Percentiles rank a stretch among this genome's conserved stretches.
Evolutionary conservation across 2,888 invertebrate genomes (phyloP).

Genomic region (Drosophila mettleri): DNA sequence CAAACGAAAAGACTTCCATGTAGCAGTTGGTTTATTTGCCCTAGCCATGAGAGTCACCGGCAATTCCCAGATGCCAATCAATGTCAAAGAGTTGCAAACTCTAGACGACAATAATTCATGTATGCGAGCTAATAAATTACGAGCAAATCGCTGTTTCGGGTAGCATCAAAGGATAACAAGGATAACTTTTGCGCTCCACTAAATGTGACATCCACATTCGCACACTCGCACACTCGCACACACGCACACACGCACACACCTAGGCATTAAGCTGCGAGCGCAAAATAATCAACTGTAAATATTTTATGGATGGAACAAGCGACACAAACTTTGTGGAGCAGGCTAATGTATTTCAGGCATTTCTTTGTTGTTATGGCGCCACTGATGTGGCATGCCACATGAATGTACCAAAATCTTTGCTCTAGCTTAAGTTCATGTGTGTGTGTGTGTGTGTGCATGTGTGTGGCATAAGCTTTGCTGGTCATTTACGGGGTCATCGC

Average conservation of each 20-base stretch:
- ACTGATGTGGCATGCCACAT: constrained; percentile 53
- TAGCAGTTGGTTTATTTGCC: background rate
- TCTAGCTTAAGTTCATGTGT: constrained; percentile 42
- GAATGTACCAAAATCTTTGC: constrained; percentile 30
- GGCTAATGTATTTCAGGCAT: constrained; percentile 44
- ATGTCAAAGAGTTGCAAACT: constrained; percentile 60
- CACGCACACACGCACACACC: constrained; percentile 3
- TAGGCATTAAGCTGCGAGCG: constrained; percentile 40
- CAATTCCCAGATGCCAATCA: constrained; percentile 73
- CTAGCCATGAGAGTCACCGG: background rate
- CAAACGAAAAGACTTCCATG: background rate
- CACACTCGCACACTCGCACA: constrained; percentile 22
- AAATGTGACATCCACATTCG: constrained; percentile 30
- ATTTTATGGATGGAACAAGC: constrained; percentile 67
- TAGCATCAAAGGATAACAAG: constrained; percentile 78
- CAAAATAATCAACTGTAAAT: constrained; percentile 76
- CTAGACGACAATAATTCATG: constrained; percentile 72
- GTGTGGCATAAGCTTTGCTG: constrained; percentile 46
- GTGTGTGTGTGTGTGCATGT: background rate
- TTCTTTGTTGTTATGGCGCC: constrained; percentile 32
- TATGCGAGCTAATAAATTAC: constrained; percentile 75
- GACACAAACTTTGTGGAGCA: constrained; percentile 34
- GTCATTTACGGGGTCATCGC: constrained; percentile 55
- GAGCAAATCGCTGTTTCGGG: constrained; percentile 37
- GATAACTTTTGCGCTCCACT: constrained; percentile 68